A percentile compares a stretch with the other conserved stretches of the same genome.
Conservation (phyloP, 2,888 invertebrate species). For the Mycalesis mineus region DNA sequence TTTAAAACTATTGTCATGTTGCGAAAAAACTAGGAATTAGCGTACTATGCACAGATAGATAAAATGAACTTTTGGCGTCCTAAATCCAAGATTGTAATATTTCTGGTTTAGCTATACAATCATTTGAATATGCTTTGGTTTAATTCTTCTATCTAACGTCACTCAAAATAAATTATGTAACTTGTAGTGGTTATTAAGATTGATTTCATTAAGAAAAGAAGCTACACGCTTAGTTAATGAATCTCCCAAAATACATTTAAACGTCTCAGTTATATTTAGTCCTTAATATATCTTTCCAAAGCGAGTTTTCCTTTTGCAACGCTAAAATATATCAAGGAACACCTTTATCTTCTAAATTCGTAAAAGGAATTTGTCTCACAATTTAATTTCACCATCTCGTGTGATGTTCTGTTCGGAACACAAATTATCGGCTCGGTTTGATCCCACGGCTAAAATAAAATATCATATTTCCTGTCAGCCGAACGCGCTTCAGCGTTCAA, state of each 20-base stretch:
- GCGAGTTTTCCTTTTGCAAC: constrained; percentile 40
- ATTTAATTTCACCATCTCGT: constrained; percentile 65
- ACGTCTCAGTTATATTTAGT: background rate
- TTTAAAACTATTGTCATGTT: too few relatives aligned
- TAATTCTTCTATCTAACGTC: too few relatives aligned
- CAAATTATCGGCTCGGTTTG: constrained; percentile 75
- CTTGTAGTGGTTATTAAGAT: too few relatives aligned
- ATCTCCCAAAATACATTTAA: background rate
- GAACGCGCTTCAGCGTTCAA: constrained; percentile 68
- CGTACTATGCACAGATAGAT: too few relatives aligned
- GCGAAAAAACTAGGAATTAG: too few relatives aligned
- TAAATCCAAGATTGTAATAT: too few relatives aligned
- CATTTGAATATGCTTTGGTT: too few relatives aligned
- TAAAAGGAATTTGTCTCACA: constrained; percentile 61
- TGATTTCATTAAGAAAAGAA: background rate
- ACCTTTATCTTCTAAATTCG: constrained; percentile 50
- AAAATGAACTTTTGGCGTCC: too few relatives aligned
- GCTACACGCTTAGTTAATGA: background rate
- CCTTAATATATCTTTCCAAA: background rate
- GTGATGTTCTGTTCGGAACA: constrained; percentile 64
- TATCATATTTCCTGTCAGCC: constrained; percentile 78
- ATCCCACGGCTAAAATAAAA: constrained; percentile 78
- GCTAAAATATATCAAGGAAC: constrained; percentile 46
- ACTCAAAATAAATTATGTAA: too few relatives aligned
- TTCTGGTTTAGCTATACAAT: too few relatives aligned